phyloP scores from a whole-genome alignment of 1,140 invertebrate genomes.

The Anadara kagoshimensis region DNA sequence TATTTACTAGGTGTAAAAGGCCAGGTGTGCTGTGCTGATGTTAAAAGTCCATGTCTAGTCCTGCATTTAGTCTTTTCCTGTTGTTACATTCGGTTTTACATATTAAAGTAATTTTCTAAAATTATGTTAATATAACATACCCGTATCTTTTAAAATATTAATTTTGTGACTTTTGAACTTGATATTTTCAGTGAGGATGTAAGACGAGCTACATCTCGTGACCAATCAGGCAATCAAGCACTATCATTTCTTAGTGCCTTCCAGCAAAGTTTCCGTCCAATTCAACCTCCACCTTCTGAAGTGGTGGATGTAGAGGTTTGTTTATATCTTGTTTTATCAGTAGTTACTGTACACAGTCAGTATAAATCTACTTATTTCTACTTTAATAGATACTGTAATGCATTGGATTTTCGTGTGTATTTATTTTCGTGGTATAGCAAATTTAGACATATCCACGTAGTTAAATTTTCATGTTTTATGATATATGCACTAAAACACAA shows the following conservation, averaged over 20 bases:
- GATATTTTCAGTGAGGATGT: slow-evolving; percentile 14
- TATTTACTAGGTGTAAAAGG: no score
- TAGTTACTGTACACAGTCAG: neutral
- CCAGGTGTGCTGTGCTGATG: no score
- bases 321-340: neutral
- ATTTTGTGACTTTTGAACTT: neutral
- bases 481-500: no score
- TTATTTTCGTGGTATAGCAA: no score
- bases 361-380: neutral
- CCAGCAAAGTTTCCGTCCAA: slow-evolving; percentile 10
- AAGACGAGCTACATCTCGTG: slow-evolving; percentile 1
- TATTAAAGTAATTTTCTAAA: no score
- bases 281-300: neutral
- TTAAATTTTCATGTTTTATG: no score
- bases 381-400: no score
- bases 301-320: slow-evolving; percentile 20
- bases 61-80: no score
- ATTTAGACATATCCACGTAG: no score
- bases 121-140: neutral
- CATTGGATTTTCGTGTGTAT: no score
- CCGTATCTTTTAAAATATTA: neutral
- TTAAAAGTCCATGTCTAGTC: no score
- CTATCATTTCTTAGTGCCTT: slow-evolving; percentile 13
- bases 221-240: neutral
- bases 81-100: no score